Base-by-base conservation (phyloP, 2,113 vertebrate genomes). In the Hypanus sabinus region DNA sequence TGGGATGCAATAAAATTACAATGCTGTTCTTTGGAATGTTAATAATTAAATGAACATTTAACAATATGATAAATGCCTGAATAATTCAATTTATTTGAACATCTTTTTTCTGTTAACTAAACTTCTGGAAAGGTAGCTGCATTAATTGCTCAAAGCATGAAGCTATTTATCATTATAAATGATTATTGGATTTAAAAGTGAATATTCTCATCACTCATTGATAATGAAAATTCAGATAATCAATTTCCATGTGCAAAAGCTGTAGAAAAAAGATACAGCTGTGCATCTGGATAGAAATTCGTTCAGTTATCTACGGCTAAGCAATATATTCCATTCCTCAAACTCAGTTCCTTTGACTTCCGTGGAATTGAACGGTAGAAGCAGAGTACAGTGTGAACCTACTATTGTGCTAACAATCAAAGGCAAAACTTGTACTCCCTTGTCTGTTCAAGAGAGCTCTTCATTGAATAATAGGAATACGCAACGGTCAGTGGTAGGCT, bases 11-110 rank as follows among this genome's bases (percentile, higher is more conserved):
- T 46, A 93, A 93, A 75, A 93, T 73, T 71, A 36, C 70, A 71
- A 14, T 33, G 68, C 68, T 73, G 68, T 46, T 75, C 70, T 73
- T 71, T 36, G 62, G 60, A 65, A 30, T 14, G 14, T 90, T 65
- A 90, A 65, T 65, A 90, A 65, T 90, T 90, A 90, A 90, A 90
- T 65, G 85, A 93, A 75, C 68, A 93, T 30, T 93, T 93, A 93
- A 93, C 70, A 73, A 18, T 46, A 55, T 75, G 70, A 75, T 93
- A 46, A 93, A 93, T 93, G 22, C 73, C 11, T 73, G 70, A 73
- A 46, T 75, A 71, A 55, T 93, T 93, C 12, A 16, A 55, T 90
- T 62, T 93, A 90, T 75, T 75, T 93, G 70, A 93, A 71, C 36
- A 30, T 75, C 70, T 22, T 93, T 93, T 73, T 93, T 38, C 36